A percentile compares a stretch with the other conserved stretches of the same genome.
Conservation (phyloP, 2,797 vertebrate genomes). For the Vireo griseus region DNA sequence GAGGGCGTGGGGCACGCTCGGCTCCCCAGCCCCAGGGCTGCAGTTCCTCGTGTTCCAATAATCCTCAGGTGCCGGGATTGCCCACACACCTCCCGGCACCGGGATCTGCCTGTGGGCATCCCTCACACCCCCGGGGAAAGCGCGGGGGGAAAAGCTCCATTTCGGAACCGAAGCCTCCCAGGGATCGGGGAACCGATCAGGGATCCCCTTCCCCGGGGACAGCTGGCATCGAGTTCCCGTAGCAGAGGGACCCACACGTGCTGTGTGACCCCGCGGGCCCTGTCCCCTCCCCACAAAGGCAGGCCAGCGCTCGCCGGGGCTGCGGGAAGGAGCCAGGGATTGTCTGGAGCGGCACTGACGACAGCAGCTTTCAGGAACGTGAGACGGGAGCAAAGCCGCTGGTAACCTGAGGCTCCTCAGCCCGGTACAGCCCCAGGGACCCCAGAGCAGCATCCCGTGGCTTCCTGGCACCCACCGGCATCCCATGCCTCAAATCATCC, state of each 20-base stretch:
- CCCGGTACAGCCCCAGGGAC: rapidly evolving
- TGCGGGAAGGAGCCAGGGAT: background rate
- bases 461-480: background rate
- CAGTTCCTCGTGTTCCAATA: background rate
- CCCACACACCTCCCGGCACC: rapidly evolving
- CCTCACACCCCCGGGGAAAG: background rate
- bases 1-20: background rate
- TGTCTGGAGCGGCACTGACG: background rate
- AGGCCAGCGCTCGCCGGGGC: rapidly evolving
- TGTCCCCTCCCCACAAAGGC: background rate
- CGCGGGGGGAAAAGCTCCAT: background rate
- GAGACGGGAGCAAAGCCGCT: rapidly evolving
- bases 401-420: background rate
- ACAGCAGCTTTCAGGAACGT: background rate
- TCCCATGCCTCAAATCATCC: background rate
- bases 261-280: background rate
- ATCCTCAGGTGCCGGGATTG: background rate
- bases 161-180: background rate
- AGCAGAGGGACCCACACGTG: background rate
- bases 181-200: too few relatives aligned
- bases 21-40: background rate
- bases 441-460: rapidly evolving
- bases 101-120: background rate
- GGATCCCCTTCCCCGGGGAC: background rate
- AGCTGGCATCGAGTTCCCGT: background rate